Conservation (phyloP, 2,888 invertebrate species). For the Epirrhoe tristata region DNA sequence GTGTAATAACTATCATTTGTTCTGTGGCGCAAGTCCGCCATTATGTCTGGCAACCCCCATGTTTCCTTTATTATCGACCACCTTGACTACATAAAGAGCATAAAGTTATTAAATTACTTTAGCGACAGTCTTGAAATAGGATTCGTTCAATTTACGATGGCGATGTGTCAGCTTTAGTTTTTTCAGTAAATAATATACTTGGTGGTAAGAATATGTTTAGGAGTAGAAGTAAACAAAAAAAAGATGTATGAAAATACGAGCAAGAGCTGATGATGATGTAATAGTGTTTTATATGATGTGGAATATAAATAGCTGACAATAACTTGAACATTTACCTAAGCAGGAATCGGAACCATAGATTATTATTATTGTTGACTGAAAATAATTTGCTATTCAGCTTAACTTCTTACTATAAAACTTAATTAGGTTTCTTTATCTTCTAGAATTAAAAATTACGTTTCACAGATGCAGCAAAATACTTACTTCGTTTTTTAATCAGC, state of each 20-base stretch:
- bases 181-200: conserved; percentile 33
- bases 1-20: neutral
- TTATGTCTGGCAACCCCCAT: conserved; percentile 48
- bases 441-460: neutral
- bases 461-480: neutral
- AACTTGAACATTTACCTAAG: too few relatives aligned
- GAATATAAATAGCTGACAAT: too few relatives aligned
- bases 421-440: too few relatives aligned
- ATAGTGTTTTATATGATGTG: too few relatives aligned
- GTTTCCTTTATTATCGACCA: conserved; percentile 47
- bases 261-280: neutral
- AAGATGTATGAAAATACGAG: neutral
- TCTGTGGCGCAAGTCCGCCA: conserved; percentile 40
- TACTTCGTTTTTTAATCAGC: neutral
- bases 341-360: too few relatives aligned
- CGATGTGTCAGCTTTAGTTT: conserved; percentile 30
- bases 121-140: conserved; percentile 45
- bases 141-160: conserved; percentile 38
- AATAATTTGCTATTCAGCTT: too few relatives aligned
- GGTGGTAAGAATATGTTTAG: neutral
- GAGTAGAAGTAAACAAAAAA: neutral
- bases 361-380: too few relatives aligned
- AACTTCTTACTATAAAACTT: too few relatives aligned
- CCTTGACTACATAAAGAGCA: conserved; percentile 42
- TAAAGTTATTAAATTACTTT: conserved; percentile 45